Evolutionary conservation across 2,797 vertebrate species (phyloP).

Genomic region (Halcyon chelicuti): DNA sequence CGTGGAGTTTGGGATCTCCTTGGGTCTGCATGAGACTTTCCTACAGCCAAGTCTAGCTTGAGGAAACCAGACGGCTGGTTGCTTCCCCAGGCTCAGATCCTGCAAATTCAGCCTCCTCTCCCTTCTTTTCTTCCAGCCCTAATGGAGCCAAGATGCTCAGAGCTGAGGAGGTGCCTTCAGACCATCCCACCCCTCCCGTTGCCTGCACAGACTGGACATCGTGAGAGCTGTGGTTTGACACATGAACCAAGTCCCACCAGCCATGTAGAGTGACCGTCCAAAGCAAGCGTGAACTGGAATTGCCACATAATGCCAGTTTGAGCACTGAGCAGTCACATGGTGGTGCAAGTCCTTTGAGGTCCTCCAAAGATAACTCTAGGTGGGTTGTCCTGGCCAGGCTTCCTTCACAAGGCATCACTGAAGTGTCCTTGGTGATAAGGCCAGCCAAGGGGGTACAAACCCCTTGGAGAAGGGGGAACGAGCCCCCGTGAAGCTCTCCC

Average conservation of each 20-base stretch:
- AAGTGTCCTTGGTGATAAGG: background rate
- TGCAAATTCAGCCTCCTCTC: background rate
- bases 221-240: background rate
- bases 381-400: background rate
- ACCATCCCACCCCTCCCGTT: fast-evolving
- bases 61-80: background rate
- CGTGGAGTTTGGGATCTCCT: background rate
- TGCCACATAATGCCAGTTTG: fast-evolving
- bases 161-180: background rate
- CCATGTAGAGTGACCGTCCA: background rate
- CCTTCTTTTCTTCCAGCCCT: background rate
- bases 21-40: background rate
- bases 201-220: background rate
- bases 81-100: background rate
- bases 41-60: background rate
- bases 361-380: background rate
- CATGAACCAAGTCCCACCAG: background rate
- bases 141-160: fast-evolving
- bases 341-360: fast-evolving
- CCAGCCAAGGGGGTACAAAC: background rate
- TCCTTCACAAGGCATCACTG: background rate
- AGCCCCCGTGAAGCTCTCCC: background rate
- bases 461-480: background rate
- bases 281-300: fast-evolving
- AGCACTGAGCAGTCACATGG: background rate